Base-by-base conservation (phyloP, 2,888 invertebrate genomes). In the Orchesellides sinensis region DNA sequence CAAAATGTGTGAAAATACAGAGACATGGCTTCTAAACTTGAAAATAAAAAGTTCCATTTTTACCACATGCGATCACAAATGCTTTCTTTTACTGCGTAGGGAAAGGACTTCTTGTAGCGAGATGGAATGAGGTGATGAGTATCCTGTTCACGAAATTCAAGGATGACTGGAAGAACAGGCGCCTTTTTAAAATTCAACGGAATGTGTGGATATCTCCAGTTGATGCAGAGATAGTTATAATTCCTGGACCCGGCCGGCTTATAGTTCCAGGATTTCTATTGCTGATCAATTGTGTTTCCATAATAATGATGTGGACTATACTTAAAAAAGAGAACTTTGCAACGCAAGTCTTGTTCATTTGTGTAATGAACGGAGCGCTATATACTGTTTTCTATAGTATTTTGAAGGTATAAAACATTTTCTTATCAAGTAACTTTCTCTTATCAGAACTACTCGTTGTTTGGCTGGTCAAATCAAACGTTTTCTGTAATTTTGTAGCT, bases 311-410 rank as follows among this genome's bases (percentile, higher is more conserved):
- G 10, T 85, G 85, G 85, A 85, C 82, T 0, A 4, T 79, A 1
- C 21, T 84, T 6, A 10, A 56, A 8, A 32, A 74, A 0, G 89
- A 80, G 49, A 91, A 92, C 88, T 92, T 92, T 89, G 91, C 91
- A 6, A 90, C 90, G n/a, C 92, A 90, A 87, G 89, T 92, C 4
- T 89, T 92, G 49, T 89, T 90, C 54, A 91, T 92, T 68, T 91
- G 92, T 88, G 91, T 92, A 49, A 90, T 90, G 29, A 92, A 92
- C 86, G 89, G 92, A 29, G 88, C 92, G 54, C 88, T 92, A 35
- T 92, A 92, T 88, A 89, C 90, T 12, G 84, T 90, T 1, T 92
- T 91, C 88, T 92, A 92, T 88, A 90, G 92, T 21, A 88, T 91
- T 49, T 92, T 92, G 91, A 92, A 92, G 91, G 92, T 92, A 88